Percentiles rank a stretch among this genome's conserved stretches.
These are phyloP conservation scores for Centruroides sculpturatus DNA, from an alignment of 1,140 invertebrate species.

Conservation along the genomic window DNA sequence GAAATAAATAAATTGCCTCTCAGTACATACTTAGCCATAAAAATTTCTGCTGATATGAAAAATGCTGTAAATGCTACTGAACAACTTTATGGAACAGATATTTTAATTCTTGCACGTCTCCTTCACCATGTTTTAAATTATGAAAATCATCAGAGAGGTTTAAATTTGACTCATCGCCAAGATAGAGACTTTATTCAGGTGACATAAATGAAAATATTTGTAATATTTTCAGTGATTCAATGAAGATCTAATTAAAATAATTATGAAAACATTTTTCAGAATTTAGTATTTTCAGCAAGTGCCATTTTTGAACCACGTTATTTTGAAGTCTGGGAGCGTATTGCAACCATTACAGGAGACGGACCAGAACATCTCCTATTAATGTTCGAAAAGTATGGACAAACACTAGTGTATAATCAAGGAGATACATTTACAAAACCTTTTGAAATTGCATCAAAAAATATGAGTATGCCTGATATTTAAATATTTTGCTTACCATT, in stretches of 20 bases:
- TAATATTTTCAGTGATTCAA: not conserved
- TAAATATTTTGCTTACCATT: not conserved
- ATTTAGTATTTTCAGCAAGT: slow-evolving; percentile 62
- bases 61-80: slow-evolving; percentile 40
- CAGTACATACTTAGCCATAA: slow-evolving; percentile 78
- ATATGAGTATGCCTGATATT: slow-evolving; percentile 50
- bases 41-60: slow-evolving; percentile 57
- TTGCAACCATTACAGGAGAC: slow-evolving; percentile 48
- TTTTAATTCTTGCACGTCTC: slow-evolving; percentile 62
- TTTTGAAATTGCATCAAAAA: slow-evolving; percentile 76
- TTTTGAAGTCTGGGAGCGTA: slow-evolving; percentile 53
- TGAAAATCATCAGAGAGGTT: slow-evolving; percentile 47
- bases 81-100: slow-evolving; percentile 68
- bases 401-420: slow-evolving; percentile 63
- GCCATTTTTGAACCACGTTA: slow-evolving; percentile 56
- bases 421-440: slow-evolving; percentile 84
- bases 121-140: slow-evolving; percentile 59
- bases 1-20: slow-evolving; percentile 58
- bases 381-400: slow-evolving; percentile 64
- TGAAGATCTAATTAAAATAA: no score
- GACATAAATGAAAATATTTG: slow-evolving; percentile 13
- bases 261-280: slow-evolving; percentile 30
- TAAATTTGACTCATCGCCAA: slow-evolving; percentile 87
- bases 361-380: slow-evolving; percentile 55
- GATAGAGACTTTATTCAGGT: slow-evolving; percentile 82